A percentile compares a stretch with the other conserved stretches of the same genome.
Evolutionary conservation across 2,888 invertebrate species (phyloP).

Genomic region (Campaea margaritaria): DNA sequence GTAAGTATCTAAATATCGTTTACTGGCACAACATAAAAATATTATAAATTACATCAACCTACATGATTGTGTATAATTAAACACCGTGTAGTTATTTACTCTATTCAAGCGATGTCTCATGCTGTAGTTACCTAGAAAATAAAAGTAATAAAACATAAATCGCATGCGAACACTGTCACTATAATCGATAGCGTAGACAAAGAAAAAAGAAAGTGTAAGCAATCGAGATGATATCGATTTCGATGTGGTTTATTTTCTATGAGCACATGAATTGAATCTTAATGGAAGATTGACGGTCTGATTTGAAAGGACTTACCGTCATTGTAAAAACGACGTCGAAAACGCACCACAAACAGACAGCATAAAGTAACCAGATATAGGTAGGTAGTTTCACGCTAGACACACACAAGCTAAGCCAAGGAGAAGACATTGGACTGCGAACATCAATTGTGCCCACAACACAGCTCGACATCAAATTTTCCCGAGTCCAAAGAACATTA

Average conservation of each 20-base stretch:
- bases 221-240: slow-evolving; percentile 36
- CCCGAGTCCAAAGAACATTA: slow-evolving; percentile 71
- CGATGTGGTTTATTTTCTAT: slow-evolving; percentile 41
- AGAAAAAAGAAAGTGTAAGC: slow-evolving; percentile 31
- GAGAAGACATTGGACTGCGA: slow-evolving; percentile 55
- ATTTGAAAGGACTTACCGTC: slow-evolving; percentile 25
- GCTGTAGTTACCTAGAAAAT: slow-evolving; percentile 78
- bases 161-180: slow-evolving; percentile 58
- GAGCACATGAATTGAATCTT: slow-evolving; percentile 27
- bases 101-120: slow-evolving; percentile 77
- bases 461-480: slow-evolving; percentile 64
- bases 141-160: slow-evolving; percentile 55
- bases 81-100: slow-evolving; percentile 69
- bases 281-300: slow-evolving; percentile 30
- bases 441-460: slow-evolving; percentile 72
- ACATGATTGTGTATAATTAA: slow-evolving; percentile 76
- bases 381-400: slow-evolving; percentile 51
- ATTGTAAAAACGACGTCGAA: slow-evolving; percentile 51
- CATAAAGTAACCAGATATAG: slow-evolving; percentile 52
- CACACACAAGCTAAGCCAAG: slow-evolving; percentile 77
- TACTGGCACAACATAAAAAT: slow-evolving; percentile 15
- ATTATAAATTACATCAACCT: slow-evolving; percentile 55
- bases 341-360: slow-evolving; percentile 48
- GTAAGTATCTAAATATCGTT: slow-evolving; percentile 11
- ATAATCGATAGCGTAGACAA: slow-evolving; percentile 19